Evolutionary conservation across 2,888 invertebrate species (phyloP).

Genomic region (Tryphoninae sp.): DNA sequence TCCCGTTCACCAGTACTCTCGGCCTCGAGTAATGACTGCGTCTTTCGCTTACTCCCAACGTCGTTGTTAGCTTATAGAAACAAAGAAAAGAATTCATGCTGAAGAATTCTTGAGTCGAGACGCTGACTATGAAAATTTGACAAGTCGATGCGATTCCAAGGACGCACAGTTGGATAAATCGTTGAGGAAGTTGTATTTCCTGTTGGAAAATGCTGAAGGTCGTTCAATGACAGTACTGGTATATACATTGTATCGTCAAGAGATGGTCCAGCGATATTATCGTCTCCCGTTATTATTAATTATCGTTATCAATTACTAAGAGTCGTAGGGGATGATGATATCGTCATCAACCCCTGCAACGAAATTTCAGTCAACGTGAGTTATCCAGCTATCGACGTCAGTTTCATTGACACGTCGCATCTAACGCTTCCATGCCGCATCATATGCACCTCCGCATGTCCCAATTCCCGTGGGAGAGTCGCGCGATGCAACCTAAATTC

Average conservation of each 20-base stretch:
- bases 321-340: neutral
- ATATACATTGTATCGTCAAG: no score
- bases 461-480: conserved; percentile 38
- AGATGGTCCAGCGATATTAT: no score
- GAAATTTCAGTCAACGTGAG: conserved; percentile 15
- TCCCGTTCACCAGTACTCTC: conserved; percentile 28
- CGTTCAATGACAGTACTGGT: no score
- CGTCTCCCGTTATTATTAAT: no score
- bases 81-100: conserved; percentile 31
- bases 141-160: neutral
- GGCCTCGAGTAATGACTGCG: conserved; percentile 40
- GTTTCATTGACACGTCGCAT: conserved; percentile 27
- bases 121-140: neutral
- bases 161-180: neutral
- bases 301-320: no score
- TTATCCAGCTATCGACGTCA: conserved; percentile 22
- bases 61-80: conserved; percentile 40
- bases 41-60: conserved; percentile 16
- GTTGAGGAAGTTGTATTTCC: neutral
- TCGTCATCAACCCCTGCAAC: neutral
- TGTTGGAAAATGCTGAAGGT: neutral
- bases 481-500: conserved; percentile 49
- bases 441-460: neutral
- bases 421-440: neutral
- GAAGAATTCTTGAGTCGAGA: conserved; percentile 19